These are phyloP conservation scores for Drosophila tristis DNA, from an alignment of 1,140 invertebrate genomes.

Conservation along the genomic window DNA sequence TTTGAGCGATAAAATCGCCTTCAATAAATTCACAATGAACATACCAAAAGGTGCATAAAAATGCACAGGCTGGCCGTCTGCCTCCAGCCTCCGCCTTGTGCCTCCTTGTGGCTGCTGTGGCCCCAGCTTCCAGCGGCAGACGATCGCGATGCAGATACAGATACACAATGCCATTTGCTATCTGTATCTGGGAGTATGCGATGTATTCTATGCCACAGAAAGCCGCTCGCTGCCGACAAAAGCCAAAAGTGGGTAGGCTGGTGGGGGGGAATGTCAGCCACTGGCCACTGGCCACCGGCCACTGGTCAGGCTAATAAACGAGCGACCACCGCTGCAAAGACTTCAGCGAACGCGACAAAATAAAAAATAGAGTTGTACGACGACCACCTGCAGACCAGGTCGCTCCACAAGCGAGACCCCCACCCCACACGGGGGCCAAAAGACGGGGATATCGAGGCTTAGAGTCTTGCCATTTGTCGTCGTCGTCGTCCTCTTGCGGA, in stretches of 20 bases:
- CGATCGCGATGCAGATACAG: slow-evolving; percentile 70
- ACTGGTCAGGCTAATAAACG: slow-evolving; percentile 46
- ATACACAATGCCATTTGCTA: slow-evolving; percentile 47
- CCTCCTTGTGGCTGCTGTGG: background rate
- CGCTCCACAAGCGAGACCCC: slow-evolving; percentile 36
- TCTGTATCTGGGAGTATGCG: slow-evolving; percentile 70
- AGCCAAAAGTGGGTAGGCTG: slow-evolving; percentile 9
- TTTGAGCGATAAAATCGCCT: slow-evolving; percentile 82
- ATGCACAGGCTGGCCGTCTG: slow-evolving; percentile 32
- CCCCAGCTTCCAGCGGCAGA: slow-evolving; percentile 30
- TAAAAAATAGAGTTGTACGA: slow-evolving; percentile 83
- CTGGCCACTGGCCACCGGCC: slow-evolving; percentile 17
- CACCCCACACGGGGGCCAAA: too few relatives aligned
- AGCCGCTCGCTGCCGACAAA: slow-evolving; percentile 29
- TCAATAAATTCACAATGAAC: slow-evolving; percentile 83
- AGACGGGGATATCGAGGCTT: slow-evolving; percentile 3
- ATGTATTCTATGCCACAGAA: slow-evolving; percentile 57
- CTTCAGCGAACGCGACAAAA: slow-evolving; percentile 79
- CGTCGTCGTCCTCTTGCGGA: slow-evolving; percentile 16
- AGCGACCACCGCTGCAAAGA: slow-evolving; percentile 68
- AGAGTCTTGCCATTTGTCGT: slow-evolving; percentile 60
- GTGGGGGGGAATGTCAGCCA: slow-evolving; percentile 41
- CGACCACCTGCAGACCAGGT: slow-evolving; percentile 74
- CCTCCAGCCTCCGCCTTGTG: too few relatives aligned
- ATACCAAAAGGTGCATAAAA: slow-evolving; percentile 81